Base-by-base conservation (phyloP, 1,140 invertebrate species). In the Coenobita brevimanus region DNA sequence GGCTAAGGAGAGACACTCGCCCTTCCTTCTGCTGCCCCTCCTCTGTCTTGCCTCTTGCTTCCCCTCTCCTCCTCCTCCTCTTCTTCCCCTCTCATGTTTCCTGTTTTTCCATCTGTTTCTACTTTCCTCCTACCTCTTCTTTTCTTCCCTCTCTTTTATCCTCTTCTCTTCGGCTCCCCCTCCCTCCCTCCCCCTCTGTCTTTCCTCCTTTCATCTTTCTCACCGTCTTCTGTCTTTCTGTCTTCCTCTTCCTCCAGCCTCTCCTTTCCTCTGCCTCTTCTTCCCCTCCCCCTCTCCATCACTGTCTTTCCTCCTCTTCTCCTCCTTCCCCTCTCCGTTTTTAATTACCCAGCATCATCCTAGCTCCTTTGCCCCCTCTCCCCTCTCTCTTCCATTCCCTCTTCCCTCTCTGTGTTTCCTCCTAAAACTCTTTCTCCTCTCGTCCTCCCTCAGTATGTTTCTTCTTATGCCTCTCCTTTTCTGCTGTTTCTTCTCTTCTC, bases 121-220 rank as follows among this genome's bases (percentile, higher is more conserved):
- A 13, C 76, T 50, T 27, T 21, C 33, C 43, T 15, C 24, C 73
- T 10, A 4, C 41, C 36, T 78, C 73, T 43, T 21, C n/a, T 38
- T 78, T 1, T 43, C 73, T 80, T 50, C 57, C 78, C 60, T 50
- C 57, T 50, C 60, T 50, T 36, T 33, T 80, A 46, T 80, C 78
- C 57, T 50, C 57, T 54, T 64, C 54, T 17, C 78, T 80, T 80
- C 33, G 38, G 30, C 57, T 60, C 57, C 30, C 57, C 38, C 41
- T 60, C 30, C 43, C 6, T 41, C 46, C 60, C 50, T 80, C 71
- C n/a, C 30, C 36, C 15, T 38, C 71, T 75, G 24, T 79, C 76
- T 50, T 43, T 54, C 8, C 27, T 73, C 6, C 41, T 79, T 43
- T 54, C 76, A 38, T 36, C 46, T 33, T 57, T 30, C 33, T 62